Conservation (phyloP, 2,888 invertebrate species). For the Harpalus rufipes region DNA sequence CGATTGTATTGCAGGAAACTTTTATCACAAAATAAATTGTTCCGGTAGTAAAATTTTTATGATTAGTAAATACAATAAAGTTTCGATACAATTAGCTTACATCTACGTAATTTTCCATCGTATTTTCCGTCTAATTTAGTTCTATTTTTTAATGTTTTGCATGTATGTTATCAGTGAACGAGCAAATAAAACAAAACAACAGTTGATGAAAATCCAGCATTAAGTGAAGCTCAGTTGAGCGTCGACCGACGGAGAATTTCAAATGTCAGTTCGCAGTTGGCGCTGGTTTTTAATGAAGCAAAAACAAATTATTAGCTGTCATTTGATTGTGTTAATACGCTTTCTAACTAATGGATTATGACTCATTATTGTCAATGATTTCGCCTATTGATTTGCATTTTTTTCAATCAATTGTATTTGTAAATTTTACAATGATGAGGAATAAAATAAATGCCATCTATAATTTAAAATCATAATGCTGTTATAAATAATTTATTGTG, state of each 20-base stretch:
- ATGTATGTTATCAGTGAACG: constrained; percentile 36
- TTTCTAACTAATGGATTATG: constrained; percentile 63
- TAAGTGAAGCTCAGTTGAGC: constrained; percentile 40
- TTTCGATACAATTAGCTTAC: constrained; percentile 15
- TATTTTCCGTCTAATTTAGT: constrained; percentile 47
- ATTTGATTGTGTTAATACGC: constrained; percentile 58
- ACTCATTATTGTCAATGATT: constrained; percentile 49
- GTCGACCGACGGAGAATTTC: constrained; percentile 16
- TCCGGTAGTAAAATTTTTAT: constrained; percentile 15
- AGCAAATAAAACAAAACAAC: constrained; percentile 48
- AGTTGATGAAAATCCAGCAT: constrained; percentile 59
- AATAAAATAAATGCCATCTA: not conserved
- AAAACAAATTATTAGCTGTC: constrained; percentile 65
- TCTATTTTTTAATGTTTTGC: constrained; percentile 49
- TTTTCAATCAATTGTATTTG: not conserved
- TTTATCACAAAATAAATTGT: not conserved
- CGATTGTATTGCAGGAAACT: too few relatives aligned
- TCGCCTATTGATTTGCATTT: constrained; percentile 15
- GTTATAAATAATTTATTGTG: not conserved
- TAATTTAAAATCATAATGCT: too few relatives aligned
- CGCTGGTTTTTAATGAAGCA: constrained; percentile 60
- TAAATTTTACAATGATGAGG: not conserved
- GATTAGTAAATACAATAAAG: constrained; percentile 20
- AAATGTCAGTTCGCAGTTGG: constrained; percentile 28
- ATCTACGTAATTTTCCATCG: constrained; percentile 34